Base-by-base conservation (phyloP, 2,888 invertebrate species). In the Eupithecia exiguata region DNA sequence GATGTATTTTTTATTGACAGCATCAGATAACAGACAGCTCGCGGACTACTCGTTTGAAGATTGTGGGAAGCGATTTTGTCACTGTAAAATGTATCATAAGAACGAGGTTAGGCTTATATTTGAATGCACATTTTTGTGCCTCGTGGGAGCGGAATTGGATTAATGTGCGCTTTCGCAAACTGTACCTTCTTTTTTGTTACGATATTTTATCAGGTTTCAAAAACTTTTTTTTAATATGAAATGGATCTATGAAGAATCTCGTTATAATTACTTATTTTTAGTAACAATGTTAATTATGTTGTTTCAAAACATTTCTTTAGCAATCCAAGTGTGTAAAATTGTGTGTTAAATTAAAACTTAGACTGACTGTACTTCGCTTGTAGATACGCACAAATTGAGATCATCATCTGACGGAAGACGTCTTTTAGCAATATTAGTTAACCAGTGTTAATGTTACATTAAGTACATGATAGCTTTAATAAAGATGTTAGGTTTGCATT, bases 401-500 rank as follows among this genome's bases (percentile, higher is more conserved):
- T 25, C 5, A 25, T 14, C 25, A 58, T 25, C 12, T 5, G 58
- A 58, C 21, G 58, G 21, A 25, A 25, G 35, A 62, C 6, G 35
- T 35, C 35, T 35, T 2, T 2, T 65, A 36, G 65, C 38, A 36
- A 65, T 38, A 68, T 21, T 43, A 58, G 14, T 68, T 36, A 62
- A 25, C 46, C 67, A 73, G 67, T 76, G 74, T 74, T 68, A 10
- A 53, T 21, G 35, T 35, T 77, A 79, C 73, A 62, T 77, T 76
- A 76, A 61, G 76, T 77, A 80, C 40, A 66, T 21, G 40, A 66
- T 89, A 90, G 92, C 90, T 92, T 92, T 92, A 93, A 90, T 84
- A 81, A 75, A 73, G 81, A 88, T 87, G 86, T 90, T 90, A 84
- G 82, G 87, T 92, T 92, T 82, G 91, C 89, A 84, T 87, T 92